A percentile compares a stretch with the other conserved stretches of the same genome.
phyloP scores from a whole-genome alignment of 1,140 invertebrate species.

The Zaprionus ghesquierei region DNA sequence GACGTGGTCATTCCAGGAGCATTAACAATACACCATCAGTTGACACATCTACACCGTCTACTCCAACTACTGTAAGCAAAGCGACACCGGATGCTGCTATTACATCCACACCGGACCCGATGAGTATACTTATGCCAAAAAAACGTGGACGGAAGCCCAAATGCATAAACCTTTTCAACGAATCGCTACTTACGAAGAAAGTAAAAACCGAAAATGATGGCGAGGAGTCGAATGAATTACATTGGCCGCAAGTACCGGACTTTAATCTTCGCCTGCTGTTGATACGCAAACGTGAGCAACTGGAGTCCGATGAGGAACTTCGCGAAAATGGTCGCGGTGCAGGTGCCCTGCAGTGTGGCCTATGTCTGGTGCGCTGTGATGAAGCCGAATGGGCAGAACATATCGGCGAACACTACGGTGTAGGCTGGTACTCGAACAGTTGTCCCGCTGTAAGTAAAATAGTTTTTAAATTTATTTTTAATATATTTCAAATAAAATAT shows the following conservation, averaged over 20 bases:
- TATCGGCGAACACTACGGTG: constrained; percentile 64
- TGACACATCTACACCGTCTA: neutral
- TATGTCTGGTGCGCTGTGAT: constrained; percentile 52
- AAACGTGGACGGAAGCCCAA: constrained; percentile 16
- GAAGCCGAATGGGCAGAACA: constrained; percentile 41
- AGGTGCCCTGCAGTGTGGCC: constrained; percentile 56
- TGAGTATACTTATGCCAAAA: neutral
- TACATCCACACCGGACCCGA: neutral
- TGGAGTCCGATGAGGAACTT: constrained; percentile 51
- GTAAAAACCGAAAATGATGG: neutral
- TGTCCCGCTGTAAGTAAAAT: constrained; percentile 23
- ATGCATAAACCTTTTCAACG: neutral
- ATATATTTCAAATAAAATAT: neutral
- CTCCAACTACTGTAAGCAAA: neutral
- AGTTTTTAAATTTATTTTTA: neutral
- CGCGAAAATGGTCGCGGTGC: constrained; percentile 36
- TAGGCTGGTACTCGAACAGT: constrained; percentile 56
- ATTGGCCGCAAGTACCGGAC: neutral
- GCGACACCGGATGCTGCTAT: neutral
- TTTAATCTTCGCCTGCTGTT: constrained; percentile 60
- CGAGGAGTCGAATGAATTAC: neutral
- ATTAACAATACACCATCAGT: neutral
- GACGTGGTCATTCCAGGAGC: neutral
- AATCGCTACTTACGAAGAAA: neutral
- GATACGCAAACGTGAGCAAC: constrained; percentile 56